Percentiles rank a stretch among this genome's conserved stretches.
phyloP scores from a whole-genome alignment of 2,113 vertebrate genomes.

The Arizona elegans region DNA sequence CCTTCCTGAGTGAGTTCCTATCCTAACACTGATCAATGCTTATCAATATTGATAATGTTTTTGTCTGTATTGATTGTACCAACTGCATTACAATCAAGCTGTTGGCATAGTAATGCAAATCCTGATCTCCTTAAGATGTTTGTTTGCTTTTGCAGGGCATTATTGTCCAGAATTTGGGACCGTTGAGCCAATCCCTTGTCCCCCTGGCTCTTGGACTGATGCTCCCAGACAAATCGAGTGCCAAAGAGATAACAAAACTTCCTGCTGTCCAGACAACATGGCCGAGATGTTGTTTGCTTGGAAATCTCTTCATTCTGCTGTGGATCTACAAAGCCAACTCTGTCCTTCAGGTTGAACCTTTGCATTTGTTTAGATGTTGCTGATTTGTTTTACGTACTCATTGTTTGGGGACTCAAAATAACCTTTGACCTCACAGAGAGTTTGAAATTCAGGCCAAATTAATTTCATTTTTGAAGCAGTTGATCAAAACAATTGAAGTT shows the following conservation, averaged over 20 bases:
- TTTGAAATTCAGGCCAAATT: background rate
- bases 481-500: background rate
- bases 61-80: background rate
- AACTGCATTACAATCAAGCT: background rate
- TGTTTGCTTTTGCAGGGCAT: constrained; percentile 55
- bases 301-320: background rate
- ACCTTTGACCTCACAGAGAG: background rate
- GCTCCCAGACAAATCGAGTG: constrained; percentile 63
- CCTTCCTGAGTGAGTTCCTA: background rate
- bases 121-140: too few relatives aligned
- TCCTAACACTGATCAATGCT: background rate
- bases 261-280: constrained; percentile 46
- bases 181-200: constrained; percentile 64
- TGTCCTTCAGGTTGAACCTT: constrained; percentile 68
- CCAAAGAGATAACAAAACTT: constrained; percentile 60
- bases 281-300: constrained; percentile 3
- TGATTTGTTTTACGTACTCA: background rate
- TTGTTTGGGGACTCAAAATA: background rate
- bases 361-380: background rate
- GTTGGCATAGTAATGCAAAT: background rate
- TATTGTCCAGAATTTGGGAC: constrained; percentile 68
- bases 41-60: background rate
- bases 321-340: constrained; percentile 52
- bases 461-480: background rate
- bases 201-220: constrained; percentile 58